Base-by-base conservation (phyloP, 2,797 vertebrate species). In the Lepidocolaptes lacrymiger region DNA sequence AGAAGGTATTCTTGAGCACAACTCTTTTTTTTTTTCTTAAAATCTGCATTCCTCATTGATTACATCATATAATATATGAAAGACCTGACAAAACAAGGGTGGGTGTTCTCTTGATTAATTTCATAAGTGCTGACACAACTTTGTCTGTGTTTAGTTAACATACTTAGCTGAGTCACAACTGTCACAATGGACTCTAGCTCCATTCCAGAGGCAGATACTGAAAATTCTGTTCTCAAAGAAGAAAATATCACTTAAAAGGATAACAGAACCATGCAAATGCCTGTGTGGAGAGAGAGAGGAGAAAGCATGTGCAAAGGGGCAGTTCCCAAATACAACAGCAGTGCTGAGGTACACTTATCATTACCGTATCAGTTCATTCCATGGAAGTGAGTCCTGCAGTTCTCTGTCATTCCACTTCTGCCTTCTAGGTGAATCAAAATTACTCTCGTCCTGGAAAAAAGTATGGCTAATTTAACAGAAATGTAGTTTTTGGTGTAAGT, bases 31-130 rank as follows among this genome's bases (percentile, higher is more conserved):
- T 49, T 36, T 52, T 24, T 16, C 12, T 28, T 20, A 37, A 32
- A 43, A 55, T 62, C 24, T 14, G 1, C 83, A 74, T 39, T 55
- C 17, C 9, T 16, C 8, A 23, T 15, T 30, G 7, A 72, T 75
- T 78, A 32, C 5, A 13, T 49, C 8, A 51, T 8, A 32, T 64
- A 37, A 41, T 28, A 39, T 28, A 28, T 7, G 11, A 64, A 63
- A 68, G 14, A 1, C 5, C 23, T 23, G 6, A 6, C 0, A 3
- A 32, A 58, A 59, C 14, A 32, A 8, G 26, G 26, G 26, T 7
- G 10, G 3, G 2, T 44, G 8, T 32, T 75, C 16, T 75, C 19
- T 68, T 3, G 1, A 21, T 44, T 56, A 9, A 20, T 78, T 79
- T 72, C 2, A 48, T 52, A 26, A 26, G 7, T 41, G 5, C 21